Conservation (phyloP, 2,113 vertebrate genomes). For the Astur gentilis region DNA sequence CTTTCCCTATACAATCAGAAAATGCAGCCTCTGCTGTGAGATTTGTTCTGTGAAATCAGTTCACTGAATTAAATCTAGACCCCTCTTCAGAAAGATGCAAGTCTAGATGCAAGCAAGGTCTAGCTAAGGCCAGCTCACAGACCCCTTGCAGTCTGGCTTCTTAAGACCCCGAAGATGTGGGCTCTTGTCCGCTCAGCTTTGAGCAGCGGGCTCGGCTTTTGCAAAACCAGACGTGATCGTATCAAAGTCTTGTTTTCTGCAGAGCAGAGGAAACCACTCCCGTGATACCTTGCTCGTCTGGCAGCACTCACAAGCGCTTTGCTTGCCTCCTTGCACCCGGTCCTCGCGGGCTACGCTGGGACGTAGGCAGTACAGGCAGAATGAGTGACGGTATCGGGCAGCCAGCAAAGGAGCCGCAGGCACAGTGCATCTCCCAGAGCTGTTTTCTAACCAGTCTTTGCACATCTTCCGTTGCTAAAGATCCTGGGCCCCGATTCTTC, state of each 20-base stretch:
- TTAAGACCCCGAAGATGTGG: not conserved
- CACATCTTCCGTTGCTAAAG: slow-evolving; percentile 56
- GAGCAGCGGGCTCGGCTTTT: not conserved
- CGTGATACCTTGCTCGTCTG: fast-evolving
- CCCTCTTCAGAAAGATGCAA: not conserved
- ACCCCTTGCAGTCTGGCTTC: not conserved
- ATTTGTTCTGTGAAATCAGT: not conserved
- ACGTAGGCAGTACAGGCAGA: not conserved
- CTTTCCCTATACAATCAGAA: not conserved
- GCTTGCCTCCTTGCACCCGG: not conserved
- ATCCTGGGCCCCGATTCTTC: slow-evolving; percentile 60
- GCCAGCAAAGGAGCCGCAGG: not conserved
- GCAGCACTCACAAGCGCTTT: not conserved
- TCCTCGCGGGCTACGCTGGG: not conserved
- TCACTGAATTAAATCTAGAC: slow-evolving; percentile 44
- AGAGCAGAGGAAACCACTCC: not conserved
- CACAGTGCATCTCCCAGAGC: slow-evolving; percentile 51
- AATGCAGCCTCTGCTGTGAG: slow-evolving; percentile 24
- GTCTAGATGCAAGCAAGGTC: not conserved
- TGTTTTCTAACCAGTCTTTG: slow-evolving; percentile 66
- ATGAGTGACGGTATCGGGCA: not conserved
- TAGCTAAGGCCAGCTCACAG: not conserved
- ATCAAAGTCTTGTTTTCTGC: not conserved
- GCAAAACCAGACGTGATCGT: not conserved
- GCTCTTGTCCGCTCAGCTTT: not conserved